Conservation (phyloP, 92 coral and sea anemone genomes). For the Anthopleura xanthogrammica region DNA sequence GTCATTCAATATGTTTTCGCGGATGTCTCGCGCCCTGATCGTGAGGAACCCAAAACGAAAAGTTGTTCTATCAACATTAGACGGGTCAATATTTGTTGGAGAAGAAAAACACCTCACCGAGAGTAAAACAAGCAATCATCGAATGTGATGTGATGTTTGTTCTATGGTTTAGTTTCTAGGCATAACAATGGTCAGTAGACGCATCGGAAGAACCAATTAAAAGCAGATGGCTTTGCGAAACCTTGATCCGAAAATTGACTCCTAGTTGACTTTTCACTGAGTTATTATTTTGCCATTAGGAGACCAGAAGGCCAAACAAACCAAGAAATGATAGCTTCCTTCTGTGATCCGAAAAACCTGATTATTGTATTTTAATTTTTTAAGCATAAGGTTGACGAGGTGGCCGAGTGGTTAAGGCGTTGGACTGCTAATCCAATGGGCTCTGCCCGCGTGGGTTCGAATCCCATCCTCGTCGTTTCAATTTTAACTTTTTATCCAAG, state of each 20-base stretch:
- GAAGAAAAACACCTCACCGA: constrained; percentile 24
- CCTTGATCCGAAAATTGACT: constrained; percentile 15
- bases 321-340: background rate
- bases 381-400: constrained; percentile 54
- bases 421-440: constrained; percentile 99
- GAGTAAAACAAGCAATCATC: constrained; percentile 39
- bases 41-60: background rate
- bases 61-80: constrained; percentile 10
- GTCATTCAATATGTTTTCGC: constrained; percentile 28
- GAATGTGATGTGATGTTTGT: constrained; percentile 12
- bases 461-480: constrained; percentile 98
- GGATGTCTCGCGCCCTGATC: constrained; percentile 9
- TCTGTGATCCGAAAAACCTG: background rate
- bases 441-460: constrained; percentile 99
- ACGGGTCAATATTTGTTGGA: constrained; percentile 25
- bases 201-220: constrained; percentile 4
- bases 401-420: constrained; percentile 99
- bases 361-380: too few species aligned
- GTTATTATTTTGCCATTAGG: constrained; percentile 12
- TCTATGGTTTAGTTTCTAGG: constrained; percentile 14
- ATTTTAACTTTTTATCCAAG: background rate
- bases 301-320: constrained; percentile 10
- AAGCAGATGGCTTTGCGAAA: background rate
- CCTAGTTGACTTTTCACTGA: constrained; percentile 13
- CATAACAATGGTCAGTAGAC: background rate